A percentile compares a stretch with the other conserved stretches of the same genome.
Evolutionary conservation across 2,797 vertebrate species (phyloP).

Genomic region (Dicrostonyx torquatus): DNA sequence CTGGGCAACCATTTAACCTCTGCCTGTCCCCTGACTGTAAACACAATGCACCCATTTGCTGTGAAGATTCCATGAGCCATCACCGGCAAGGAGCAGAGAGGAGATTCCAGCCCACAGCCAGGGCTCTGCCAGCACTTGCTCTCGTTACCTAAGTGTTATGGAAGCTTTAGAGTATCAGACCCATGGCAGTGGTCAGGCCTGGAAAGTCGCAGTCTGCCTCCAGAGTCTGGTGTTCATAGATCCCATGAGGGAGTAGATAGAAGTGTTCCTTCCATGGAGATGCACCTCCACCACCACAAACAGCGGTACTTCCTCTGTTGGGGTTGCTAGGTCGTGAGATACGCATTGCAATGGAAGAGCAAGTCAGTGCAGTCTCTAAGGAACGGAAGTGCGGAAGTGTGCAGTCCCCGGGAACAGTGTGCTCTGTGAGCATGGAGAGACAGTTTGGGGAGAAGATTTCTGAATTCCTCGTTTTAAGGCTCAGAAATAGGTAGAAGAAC

Average conservation of each 20-base stretch:
- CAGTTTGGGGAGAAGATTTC: not conserved
- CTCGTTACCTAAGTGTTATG: not conserved
- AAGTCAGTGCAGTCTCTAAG: not conserved
- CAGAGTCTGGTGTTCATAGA: not conserved
- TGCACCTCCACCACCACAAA: not conserved
- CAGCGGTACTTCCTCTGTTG: not conserved
- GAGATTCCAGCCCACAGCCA: not conserved
- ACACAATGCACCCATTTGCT: rapidly evolving
- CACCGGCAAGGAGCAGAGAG: not conserved
- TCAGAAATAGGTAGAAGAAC: not conserved
- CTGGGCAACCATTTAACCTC: rapidly evolving
- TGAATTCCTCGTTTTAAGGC: not conserved
- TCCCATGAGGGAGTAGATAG: not conserved
- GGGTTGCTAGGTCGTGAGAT: not conserved
- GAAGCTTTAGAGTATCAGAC: not conserved
- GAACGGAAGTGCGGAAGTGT: too few species aligned
- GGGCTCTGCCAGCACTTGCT: not conserved
- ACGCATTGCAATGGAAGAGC: not conserved
- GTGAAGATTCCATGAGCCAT: not conserved
- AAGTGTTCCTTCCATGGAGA: not conserved
- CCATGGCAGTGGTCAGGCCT: not conserved
- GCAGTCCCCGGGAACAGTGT: not conserved
- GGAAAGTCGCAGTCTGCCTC: not conserved
- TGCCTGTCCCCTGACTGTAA: not conserved
- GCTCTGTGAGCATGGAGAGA: too few species aligned